A percentile compares a stretch with the other conserved stretches of the same genome.
Evolutionary conservation across 2,888 invertebrate genomes (phyloP).

Genomic region (Orchesellides sinensis): DNA sequence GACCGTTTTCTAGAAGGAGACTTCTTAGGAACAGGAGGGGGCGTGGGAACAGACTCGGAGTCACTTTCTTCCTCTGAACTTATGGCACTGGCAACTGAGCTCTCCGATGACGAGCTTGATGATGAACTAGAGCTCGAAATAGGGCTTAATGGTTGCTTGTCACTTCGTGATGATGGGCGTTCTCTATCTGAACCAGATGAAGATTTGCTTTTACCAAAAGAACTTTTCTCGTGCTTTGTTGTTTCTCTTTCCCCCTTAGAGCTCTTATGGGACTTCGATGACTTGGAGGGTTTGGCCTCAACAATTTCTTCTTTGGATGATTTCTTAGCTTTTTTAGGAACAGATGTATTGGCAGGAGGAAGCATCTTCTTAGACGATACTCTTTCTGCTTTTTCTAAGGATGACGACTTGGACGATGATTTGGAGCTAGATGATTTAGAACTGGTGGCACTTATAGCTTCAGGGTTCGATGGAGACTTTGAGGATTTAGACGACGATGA

Average conservation of each 20-base stretch:
- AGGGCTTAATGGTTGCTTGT: conserved; percentile 64
- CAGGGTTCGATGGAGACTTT: conserved; percentile 57
- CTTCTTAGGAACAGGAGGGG: conserved; percentile 48
- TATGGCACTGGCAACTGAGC: conserved; percentile 68
- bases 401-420: conserved; percentile 56
- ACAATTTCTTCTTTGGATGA: conserved; percentile 64
- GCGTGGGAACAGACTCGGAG: conserved; percentile 44
- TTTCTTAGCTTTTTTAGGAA: conserved; percentile 73
- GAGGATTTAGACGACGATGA: conserved; percentile 52
- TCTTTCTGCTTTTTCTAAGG: conserved; percentile 63
- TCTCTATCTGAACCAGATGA: conserved; percentile 33
- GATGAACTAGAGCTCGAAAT: conserved; percentile 66
- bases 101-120: conserved; percentile 52
- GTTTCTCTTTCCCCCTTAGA: conserved; percentile 55
- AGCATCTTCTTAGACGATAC: conserved; percentile 72
- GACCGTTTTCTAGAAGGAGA: conserved; percentile 59
- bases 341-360: conserved; percentile 72
- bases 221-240: conserved; percentile 42
- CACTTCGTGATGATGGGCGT: conserved; percentile 52
- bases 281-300: conserved; percentile 60
- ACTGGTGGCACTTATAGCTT: conserved; percentile 51
- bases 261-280: conserved; percentile 65
- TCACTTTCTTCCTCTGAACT: conserved; percentile 71
- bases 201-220: conserved; percentile 29
- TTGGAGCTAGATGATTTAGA: conserved; percentile 65